Conservation (phyloP, 2,113 vertebrate genomes). For the Platycercus adscitus region DNA sequence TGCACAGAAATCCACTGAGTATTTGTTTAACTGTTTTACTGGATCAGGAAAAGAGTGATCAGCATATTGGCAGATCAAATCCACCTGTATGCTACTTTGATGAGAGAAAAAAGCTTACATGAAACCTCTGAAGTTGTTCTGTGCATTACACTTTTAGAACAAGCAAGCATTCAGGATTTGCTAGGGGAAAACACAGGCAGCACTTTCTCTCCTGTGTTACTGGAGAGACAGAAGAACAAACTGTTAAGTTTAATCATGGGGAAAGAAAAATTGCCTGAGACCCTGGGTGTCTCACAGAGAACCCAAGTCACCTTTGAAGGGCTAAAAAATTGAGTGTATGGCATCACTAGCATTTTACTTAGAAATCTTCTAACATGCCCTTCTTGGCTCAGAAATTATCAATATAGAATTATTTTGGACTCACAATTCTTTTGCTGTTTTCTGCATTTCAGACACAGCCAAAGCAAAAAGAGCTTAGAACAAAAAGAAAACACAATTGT, state of each 20-base stretch:
- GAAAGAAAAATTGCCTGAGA: neutral
- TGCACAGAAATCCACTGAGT: neutral
- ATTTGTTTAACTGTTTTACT: neutral
- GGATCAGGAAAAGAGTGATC: neutral
- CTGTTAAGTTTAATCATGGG: neutral
- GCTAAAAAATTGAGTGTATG: neutral
- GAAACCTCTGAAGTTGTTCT: neutral
- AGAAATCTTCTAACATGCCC: neutral
- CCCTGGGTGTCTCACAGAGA: neutral
- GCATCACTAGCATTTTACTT: neutral
- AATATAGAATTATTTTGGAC: neutral
- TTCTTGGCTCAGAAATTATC: neutral
- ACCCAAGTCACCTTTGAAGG: neutral
- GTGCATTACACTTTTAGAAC: neutral
- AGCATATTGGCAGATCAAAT: neutral
- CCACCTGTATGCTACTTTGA: neutral
- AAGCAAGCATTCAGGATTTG: neutral
- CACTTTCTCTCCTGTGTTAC: neutral
- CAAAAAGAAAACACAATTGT: neutral
- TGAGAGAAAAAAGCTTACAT: neutral
- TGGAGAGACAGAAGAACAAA: neutral
- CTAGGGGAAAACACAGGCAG: neutral
- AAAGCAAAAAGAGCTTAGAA: neutral
- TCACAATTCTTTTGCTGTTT: neutral
- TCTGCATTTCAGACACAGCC: neutral